phyloP scores from a whole-genome alignment of 2,113 vertebrate species.

The Odobenus rosmarus region DNA sequence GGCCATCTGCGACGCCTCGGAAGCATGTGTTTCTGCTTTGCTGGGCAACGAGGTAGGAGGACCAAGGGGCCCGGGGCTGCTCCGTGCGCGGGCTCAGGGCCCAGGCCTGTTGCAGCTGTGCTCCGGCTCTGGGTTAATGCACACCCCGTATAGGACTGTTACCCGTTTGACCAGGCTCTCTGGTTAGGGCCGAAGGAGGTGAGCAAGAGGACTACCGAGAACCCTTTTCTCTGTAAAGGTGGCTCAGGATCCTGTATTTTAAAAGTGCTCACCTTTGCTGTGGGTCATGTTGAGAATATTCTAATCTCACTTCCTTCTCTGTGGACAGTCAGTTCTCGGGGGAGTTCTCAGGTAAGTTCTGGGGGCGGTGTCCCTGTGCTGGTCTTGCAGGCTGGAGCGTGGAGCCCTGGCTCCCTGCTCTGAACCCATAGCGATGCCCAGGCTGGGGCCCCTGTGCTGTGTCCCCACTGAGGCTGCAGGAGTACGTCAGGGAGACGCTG shows the following conservation, averaged over 20 bases:
- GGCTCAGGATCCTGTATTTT: fast-evolving
- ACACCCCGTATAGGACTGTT: fast-evolving
- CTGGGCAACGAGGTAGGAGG: constrained; percentile 94
- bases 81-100: fast-evolving
- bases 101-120: fast-evolving
- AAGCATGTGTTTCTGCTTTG: constrained; percentile 97
- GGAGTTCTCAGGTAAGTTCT: background rate
- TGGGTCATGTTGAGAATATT: fast-evolving
- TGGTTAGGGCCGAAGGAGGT: fast-evolving
- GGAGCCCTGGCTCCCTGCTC: background rate
- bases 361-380: fast-evolving
- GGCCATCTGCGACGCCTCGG: constrained; percentile 97
- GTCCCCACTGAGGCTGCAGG: fast-evolving
- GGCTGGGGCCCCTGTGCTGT: fast-evolving
- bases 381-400: fast-evolving
- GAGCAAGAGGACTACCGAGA: fast-evolving
- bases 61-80: background rate
- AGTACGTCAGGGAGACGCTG: background rate
- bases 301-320: fast-evolving
- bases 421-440: background rate
- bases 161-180: fast-evolving
- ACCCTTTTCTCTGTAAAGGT: fast-evolving
- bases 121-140: fast-evolving
- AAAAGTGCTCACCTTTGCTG: fast-evolving
- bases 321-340: fast-evolving